These are phyloP conservation scores for Parnassius apollo DNA, from an alignment of 2,888 invertebrate genomes.

Conservation along the genomic window DNA sequence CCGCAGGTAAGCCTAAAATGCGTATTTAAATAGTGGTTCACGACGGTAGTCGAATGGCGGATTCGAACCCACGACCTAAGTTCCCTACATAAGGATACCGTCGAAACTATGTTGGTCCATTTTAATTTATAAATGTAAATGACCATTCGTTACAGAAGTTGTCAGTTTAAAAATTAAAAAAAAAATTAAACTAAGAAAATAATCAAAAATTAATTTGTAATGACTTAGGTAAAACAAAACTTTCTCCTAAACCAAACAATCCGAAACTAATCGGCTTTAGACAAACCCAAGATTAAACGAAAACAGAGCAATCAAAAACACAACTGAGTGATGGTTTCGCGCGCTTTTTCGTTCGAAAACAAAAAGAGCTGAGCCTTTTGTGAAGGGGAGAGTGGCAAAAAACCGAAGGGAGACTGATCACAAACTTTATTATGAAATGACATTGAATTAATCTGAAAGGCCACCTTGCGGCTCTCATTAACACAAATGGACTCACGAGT, in stretches of 20 bases:
- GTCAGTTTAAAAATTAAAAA: too few species aligned
- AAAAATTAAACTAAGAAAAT: not conserved
- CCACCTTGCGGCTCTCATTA: slow-evolving; percentile 75
- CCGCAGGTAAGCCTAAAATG: too few species aligned
- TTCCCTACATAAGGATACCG: too few species aligned
- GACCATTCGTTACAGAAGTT: too few species aligned
- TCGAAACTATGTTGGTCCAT: too few species aligned
- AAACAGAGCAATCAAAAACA: slow-evolving; percentile 32
- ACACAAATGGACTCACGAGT: slow-evolving; percentile 65
- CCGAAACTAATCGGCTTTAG: slow-evolving; percentile 3
- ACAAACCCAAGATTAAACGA: slow-evolving; percentile 28
- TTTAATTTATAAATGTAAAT: too few species aligned
- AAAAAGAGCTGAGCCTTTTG: slow-evolving; percentile 30
- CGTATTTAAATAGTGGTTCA: too few species aligned
- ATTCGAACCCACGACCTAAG: too few species aligned
- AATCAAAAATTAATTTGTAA: too few species aligned
- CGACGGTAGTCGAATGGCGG: too few species aligned
- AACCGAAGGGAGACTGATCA: slow-evolving; percentile 46
- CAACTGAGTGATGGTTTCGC: slow-evolving; percentile 50
- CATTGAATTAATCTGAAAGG: slow-evolving; percentile 65
- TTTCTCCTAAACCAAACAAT: not conserved
- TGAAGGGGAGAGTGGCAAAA: slow-evolving; percentile 41
- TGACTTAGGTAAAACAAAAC: not conserved
- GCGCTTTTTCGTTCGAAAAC: slow-evolving; percentile 44
- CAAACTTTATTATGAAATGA: slow-evolving; percentile 61